Conservation (phyloP, 1,140 invertebrate species). For the Phenacoccus solenopsis region DNA sequence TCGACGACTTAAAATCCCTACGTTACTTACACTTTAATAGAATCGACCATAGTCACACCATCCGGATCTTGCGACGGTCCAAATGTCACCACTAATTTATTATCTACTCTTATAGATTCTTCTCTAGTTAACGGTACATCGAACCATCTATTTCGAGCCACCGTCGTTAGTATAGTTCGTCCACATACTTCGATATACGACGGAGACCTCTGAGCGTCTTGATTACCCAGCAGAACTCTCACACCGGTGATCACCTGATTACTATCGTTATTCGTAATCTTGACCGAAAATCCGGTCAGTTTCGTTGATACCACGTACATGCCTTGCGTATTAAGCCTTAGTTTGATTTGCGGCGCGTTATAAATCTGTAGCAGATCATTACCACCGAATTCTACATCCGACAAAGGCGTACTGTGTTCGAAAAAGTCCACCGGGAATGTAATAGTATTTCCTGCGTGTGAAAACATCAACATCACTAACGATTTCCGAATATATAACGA, state of each 20-base stretch:
- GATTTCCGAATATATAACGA: background rate
- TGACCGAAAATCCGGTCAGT: slow-evolving; percentile 73
- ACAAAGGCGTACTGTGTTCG: slow-evolving; percentile 81
- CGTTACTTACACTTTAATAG: slow-evolving; percentile 67
- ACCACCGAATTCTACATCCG: slow-evolving; percentile 89
- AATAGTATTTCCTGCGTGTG: slow-evolving; percentile 33
- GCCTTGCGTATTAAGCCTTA: slow-evolving; percentile 76
- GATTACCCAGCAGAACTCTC: slow-evolving; percentile 70
- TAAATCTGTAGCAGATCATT: slow-evolving; percentile 92
- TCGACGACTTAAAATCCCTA: slow-evolving; percentile 4
- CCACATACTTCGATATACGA: slow-evolving; percentile 77
- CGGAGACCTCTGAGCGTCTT: slow-evolving; percentile 72
- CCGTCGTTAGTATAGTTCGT: slow-evolving; percentile 47
- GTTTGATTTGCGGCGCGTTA: slow-evolving; percentile 86
- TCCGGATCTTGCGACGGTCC: slow-evolving; percentile 80
- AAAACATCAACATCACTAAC: background rate
- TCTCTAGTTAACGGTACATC: slow-evolving; percentile 89
- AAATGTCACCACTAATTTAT: slow-evolving; percentile 79
- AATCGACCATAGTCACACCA: slow-evolving; percentile 83
- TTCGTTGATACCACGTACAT: slow-evolving; percentile 84
- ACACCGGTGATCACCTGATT: slow-evolving; percentile 78
- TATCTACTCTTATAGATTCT: slow-evolving; percentile 85
- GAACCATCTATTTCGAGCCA: slow-evolving; percentile 78
- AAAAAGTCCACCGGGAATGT: slow-evolving; percentile 93
- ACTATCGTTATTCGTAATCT: slow-evolving; percentile 76